Evolutionary conservation across 2,797 vertebrate genomes (phyloP), one percentile per base, ranked within the genome.

Genomic region (Lepidocolaptes lacrymiger): DNA sequence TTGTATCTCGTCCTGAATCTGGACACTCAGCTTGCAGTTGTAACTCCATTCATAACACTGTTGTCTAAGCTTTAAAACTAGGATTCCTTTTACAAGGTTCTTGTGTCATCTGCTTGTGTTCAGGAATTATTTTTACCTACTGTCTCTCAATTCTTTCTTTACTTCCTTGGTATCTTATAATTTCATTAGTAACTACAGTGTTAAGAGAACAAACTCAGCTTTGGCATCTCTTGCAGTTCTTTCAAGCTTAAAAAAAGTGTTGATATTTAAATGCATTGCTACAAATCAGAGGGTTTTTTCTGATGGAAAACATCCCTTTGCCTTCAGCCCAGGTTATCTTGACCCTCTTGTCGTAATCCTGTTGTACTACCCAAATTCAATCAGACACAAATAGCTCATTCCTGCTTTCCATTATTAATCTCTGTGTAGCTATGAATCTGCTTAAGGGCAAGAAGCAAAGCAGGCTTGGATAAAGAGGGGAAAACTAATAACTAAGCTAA

Each of bases 401-500:
- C 69, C 58, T 83, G 32, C 64, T 81, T 80, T 87, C 59, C 26
- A 3, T 80, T 92, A 49, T 46, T 84, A 63, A 21, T 37, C 27
- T 78, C 34, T 85, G 7, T 18, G 14, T 56, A 86, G 74, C 67
- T 52, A 23, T 32, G 27, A 62, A 78, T 87, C 67, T 82, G 23
- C 55, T 54, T 48, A 69, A 59, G 26, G 82, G 46, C 67, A 77
- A 76, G 59, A 88, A 32, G 76, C 48, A 88, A 87, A 92, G 66
- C 51, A 88, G 76, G 55, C 69, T 92, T 77, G 48, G 63, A 61
- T 85, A 63, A 91, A 75, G 59, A 77, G 41, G 36, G 36, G 84
- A 67, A 82, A 91, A 83, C 64, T 87, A 96, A 63, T 83, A 94
- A 67, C 28, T 79, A 67, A 92, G 68, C 41, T 81, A 84, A 91